These are phyloP conservation scores for Hippocampus barbouri DNA, from an alignment of 2,113 vertebrate species.

Conservation along the genomic window DNA sequence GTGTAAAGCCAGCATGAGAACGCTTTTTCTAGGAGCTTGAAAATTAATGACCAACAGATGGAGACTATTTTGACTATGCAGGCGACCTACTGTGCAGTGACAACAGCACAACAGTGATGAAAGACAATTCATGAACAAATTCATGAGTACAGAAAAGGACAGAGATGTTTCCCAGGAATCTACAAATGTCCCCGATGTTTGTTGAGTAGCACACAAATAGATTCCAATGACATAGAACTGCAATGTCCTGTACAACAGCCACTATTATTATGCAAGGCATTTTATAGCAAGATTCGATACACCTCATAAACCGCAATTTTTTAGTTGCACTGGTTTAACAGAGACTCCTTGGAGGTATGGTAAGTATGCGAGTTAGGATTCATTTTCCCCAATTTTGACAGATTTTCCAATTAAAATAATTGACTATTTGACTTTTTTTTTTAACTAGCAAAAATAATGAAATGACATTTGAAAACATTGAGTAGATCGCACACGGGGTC, in stretches of 20 bases:
- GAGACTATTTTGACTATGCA: background rate
- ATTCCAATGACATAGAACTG: background rate
- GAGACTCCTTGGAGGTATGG: constrained; percentile 42
- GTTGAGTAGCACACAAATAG: background rate
- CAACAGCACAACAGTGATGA: background rate
- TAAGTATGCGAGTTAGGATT: constrained; percentile 54
- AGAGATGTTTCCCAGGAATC: background rate
- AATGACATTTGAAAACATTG: constrained; percentile 15
- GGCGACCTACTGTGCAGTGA: background rate
- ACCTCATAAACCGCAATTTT: constrained; percentile 58
- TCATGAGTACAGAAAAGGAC: background rate
- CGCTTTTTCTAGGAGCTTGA: background rate
- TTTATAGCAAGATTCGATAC: constrained; percentile 37
- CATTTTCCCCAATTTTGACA: constrained; percentile 22
- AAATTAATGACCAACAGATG: constrained; percentile 1
- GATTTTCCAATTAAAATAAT: constrained; percentile 49
- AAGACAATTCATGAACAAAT: background rate
- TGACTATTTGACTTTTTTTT: constrained; percentile 40
- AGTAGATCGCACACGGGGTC: constrained; percentile 4
- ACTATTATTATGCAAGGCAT: constrained; percentile 33
- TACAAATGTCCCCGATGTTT: background rate
- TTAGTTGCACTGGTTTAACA: constrained; percentile 19
- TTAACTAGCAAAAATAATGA: background rate
- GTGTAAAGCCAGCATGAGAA: background rate
- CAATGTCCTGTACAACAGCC: background rate